Conservation (phyloP, 1,140 invertebrate species). For the Probaryconus sp. region DNA sequence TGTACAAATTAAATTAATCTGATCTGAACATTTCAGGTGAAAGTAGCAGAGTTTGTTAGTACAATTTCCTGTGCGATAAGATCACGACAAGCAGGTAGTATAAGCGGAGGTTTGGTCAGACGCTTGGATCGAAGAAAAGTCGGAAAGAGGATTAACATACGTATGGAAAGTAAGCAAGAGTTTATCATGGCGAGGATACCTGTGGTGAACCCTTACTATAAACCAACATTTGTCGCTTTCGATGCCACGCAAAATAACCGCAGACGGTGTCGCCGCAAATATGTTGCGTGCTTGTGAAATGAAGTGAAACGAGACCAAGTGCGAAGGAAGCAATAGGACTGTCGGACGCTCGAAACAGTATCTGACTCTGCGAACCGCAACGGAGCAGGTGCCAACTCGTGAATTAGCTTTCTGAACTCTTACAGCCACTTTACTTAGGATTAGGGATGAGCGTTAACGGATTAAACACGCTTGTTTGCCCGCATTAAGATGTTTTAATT, state of each 20-base stretch:
- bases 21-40: no score
- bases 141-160: conserved; percentile 1
- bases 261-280: conserved; percentile 54
- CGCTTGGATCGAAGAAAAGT: no score
- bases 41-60: no score
- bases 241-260: conserved; percentile 56
- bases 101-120: no score
- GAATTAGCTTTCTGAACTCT: conserved; percentile 30
- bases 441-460: not conserved
- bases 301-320: conserved; percentile 46
- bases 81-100: no score
- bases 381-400: conserved; percentile 37
- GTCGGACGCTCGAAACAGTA: conserved; percentile 37
- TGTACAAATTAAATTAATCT: conserved; percentile 21
- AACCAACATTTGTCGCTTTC: conserved; percentile 51
- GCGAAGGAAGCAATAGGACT: conserved; percentile 56
- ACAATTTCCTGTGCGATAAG: no score
- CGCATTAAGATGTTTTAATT: no score
- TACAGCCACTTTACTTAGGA: not conserved
- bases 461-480: no score
- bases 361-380: conserved; percentile 54
- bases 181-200: conserved; percentile 49
- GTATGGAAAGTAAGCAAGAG: conserved; percentile 22
- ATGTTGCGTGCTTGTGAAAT: conserved; percentile 56
- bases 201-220: conserved; percentile 43